Evolutionary conservation across 2,888 invertebrate species (phyloP).

Genomic region (Drosophila pseudotakahashii): DNA sequence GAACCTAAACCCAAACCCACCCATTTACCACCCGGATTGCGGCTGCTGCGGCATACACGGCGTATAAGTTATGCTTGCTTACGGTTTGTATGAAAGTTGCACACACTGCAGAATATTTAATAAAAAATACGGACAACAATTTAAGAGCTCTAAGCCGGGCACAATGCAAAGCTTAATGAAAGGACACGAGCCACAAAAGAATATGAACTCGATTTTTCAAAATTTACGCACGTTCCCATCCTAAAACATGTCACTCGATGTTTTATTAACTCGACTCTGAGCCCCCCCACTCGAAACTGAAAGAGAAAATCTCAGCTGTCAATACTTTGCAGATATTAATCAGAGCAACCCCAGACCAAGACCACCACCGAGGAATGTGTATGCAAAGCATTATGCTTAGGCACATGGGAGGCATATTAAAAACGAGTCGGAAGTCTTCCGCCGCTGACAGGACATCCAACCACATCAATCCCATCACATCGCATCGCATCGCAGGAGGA

Average conservation of each 20-base stretch:
- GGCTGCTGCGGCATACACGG: conserved; percentile 54
- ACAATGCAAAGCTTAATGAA: conserved; percentile 22
- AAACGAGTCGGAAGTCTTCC: conserved; percentile 41
- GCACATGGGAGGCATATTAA: conserved; percentile 74
- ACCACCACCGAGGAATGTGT: conserved; percentile 44
- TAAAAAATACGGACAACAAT: conserved; percentile 62
- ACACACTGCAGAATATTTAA: conserved; percentile 51
- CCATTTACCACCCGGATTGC: conserved; percentile 32
- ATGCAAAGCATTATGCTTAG: conserved; percentile 64
- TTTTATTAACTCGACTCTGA: conserved; percentile 72
- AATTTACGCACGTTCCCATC: conserved; percentile 64
- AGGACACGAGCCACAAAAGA: conserved; percentile 26
- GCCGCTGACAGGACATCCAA: conserved; percentile 17
- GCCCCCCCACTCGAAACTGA: conserved; percentile 30
- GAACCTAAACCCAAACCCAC: not conserved
- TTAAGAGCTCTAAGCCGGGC: conserved; percentile 44
- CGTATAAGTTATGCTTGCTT: conserved; percentile 66
- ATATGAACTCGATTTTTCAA: conserved; percentile 33
- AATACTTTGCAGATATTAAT: conserved; percentile 76
- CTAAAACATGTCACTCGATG: conserved; percentile 72
- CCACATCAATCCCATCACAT: conserved; percentile 34
- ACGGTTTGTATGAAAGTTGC: conserved; percentile 38
- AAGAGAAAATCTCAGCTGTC: conserved; percentile 69
- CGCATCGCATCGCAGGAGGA: conserved; percentile 9
- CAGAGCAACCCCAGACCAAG: conserved; percentile 48